Conservation (phyloP, 2,888 invertebrate species). For the Pammene aurita region DNA sequence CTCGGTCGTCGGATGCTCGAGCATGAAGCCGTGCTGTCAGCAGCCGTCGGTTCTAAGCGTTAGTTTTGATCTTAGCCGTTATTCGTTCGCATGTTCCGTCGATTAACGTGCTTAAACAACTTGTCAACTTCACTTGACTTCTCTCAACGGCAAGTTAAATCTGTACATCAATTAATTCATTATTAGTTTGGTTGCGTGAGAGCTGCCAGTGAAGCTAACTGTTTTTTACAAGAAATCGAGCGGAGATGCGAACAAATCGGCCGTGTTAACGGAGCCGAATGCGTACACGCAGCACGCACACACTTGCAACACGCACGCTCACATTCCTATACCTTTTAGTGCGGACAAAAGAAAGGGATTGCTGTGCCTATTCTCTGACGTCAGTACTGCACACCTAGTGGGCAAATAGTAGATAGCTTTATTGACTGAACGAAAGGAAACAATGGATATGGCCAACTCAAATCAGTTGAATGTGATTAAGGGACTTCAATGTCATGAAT, state of each 20-base stretch:
- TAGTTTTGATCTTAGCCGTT: constrained; percentile 60
- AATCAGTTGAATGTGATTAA: constrained; percentile 1
- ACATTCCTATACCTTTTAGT: constrained; percentile 82
- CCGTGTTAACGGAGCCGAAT: constrained; percentile 51
- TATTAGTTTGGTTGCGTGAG: background rate
- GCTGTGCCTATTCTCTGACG: constrained; percentile 81
- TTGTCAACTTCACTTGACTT: background rate
- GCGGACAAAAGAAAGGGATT: constrained; percentile 81
- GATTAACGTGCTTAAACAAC: constrained; percentile 14
- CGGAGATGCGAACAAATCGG: constrained; percentile 31
- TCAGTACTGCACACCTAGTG: constrained; percentile 82
- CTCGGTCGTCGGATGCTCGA: constrained; percentile 53
- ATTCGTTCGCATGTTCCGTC: constrained; percentile 35
- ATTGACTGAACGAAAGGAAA: constrained; percentile 43
- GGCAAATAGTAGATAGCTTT: constrained; percentile 76
- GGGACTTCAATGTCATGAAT: background rate
- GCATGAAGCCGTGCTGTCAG: constrained; percentile 70
- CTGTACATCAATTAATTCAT: constrained; percentile 2
- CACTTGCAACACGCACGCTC: constrained; percentile 77
- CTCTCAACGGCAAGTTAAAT: constrained; percentile 2
- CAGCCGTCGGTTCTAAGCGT: constrained; percentile 70
- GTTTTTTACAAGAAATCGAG: constrained; percentile 21
- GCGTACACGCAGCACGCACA: constrained; percentile 64
- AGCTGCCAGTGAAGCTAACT: background rate
- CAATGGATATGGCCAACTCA: constrained; percentile 3